Evolutionary conservation across 2,888 invertebrate species (phyloP).

Genomic region (Liposcelis brunnea): DNA sequence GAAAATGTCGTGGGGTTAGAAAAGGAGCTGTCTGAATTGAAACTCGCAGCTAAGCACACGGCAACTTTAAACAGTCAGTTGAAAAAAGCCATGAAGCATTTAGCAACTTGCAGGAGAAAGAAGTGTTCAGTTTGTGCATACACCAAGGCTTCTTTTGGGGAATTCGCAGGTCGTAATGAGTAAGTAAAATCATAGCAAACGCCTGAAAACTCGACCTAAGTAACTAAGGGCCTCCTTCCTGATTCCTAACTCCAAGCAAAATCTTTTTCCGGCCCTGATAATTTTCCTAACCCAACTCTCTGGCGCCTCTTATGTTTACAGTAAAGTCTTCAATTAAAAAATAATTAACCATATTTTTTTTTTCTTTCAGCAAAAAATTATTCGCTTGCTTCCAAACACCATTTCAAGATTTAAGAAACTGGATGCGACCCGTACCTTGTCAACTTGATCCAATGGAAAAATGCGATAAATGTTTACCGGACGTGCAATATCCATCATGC

Average conservation of each 20-base stretch:
- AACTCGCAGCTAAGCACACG: conserved; percentile 32
- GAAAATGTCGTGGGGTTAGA: conserved; percentile 29
- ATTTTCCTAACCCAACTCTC: too few relatives aligned
- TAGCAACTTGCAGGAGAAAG: conserved; percentile 33
- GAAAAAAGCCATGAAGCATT: conserved; percentile 34
- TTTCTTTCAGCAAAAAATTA: conserved; percentile 31
- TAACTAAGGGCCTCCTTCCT: too few relatives aligned
- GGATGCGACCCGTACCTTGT: conserved; percentile 29
- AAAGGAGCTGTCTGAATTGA: conserved; percentile 30
- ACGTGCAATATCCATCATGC: conserved; percentile 17
- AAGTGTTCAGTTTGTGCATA: conserved; percentile 42
- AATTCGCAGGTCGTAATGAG: conserved; percentile 31
- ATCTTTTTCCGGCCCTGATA: too few relatives aligned
- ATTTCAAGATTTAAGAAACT: conserved; percentile 35
- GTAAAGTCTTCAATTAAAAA: too few relatives aligned
- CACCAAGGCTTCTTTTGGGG: conserved; percentile 37
- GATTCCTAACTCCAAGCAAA: too few relatives aligned
- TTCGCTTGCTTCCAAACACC: conserved; percentile 41
- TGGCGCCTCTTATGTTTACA: too few relatives aligned
- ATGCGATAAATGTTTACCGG: conserved; percentile 13
- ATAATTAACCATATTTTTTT: neutral
- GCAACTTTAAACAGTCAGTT: conserved; percentile 32
- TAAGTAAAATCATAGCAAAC: conserved; percentile 24
- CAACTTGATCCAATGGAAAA: neutral
- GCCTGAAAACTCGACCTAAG: too few relatives aligned